Base-by-base conservation (phyloP, 2,113 vertebrate species). In the Eulacestoma nigropectus region DNA sequence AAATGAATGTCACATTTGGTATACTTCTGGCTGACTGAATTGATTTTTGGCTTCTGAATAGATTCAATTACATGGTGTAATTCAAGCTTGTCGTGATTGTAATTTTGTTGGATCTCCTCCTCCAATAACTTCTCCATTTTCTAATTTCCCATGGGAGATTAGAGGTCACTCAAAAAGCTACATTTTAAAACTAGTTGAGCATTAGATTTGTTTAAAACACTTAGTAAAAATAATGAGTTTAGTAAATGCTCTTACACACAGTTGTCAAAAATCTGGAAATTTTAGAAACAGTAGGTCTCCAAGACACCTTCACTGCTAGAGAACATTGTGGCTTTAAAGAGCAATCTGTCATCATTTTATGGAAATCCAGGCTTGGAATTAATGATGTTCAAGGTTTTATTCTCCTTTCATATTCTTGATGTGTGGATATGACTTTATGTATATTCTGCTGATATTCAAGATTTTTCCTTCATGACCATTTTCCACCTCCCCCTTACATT, bases 31-130 rank as follows among this genome's bases (percentile, higher is more conserved):
- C 89, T 97, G 96, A 93, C 68, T 97, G 93, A 95, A 98, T 97
- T 95, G 96, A 97, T 97, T 98, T 98, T 98, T 94, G 89, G 93
- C 96, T 97, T 96, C 82, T 96, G 96, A 96, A 96, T 96, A 97
- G 92, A 97, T 97, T 97, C 93, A 97, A 96, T 97, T 97, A 96
- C 88, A 94, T 92, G 55, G 56, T 96, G 73, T 68, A 97, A 97
- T 97, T 95, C 91, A 92, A 96, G 85, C 46, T 97, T 97, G 93
- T 92, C 49, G 0, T 97, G 93, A 97, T 68, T 95, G 81, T 95
- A 97, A 97, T 98, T 97, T 96, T 97, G 89, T 95, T 97, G 93
- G 88, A 96, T 93, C 53, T 94, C 94, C 49, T 96, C 79, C 96
- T 92, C 92, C 90, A 94, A 84, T 97, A 97, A 97, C n/a, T 97